Conservation (phyloP, 2,888 invertebrate genomes). For the Mellilla xanthometata region DNA sequence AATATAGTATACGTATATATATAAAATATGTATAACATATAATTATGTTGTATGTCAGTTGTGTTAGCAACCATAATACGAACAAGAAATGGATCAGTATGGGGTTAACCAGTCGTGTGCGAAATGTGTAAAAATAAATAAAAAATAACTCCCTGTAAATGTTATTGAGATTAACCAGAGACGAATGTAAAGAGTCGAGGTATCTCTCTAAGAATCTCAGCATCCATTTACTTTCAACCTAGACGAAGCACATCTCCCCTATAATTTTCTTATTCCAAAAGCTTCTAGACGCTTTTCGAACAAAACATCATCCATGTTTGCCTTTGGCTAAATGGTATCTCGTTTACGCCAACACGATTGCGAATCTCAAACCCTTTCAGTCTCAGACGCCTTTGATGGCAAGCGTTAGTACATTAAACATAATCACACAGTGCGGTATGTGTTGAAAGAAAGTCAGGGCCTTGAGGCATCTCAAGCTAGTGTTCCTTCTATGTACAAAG, state of each 20-base stretch:
- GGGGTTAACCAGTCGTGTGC: too few species aligned
- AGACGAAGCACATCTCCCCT: conserved; percentile 11
- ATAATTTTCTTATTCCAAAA: conserved; percentile 41
- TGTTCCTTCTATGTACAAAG: conserved; percentile 47
- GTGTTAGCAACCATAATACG: too few species aligned
- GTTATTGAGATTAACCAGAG: neutral
- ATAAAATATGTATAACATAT: too few species aligned
- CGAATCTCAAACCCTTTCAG: conserved; percentile 67
- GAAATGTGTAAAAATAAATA: too few species aligned
- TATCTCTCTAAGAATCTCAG: conserved; percentile 1
- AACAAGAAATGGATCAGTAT: too few species aligned
- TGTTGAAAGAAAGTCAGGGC: conserved; percentile 73
- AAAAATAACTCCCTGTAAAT: neutral
- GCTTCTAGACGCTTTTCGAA: conserved; percentile 49
- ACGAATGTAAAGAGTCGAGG: neutral
- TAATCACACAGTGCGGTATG: conserved; percentile 75
- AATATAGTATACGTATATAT: too few species aligned
- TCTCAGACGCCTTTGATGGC: conserved; percentile 63
- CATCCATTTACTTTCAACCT: conserved; percentile 1
- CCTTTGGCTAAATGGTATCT: conserved; percentile 74
- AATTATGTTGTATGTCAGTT: too few species aligned
- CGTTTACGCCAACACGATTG: conserved; percentile 71
- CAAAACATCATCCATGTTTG: conserved; percentile 50
- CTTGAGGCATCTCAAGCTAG: conserved; percentile 67
- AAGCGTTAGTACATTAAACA: conserved; percentile 69